These are phyloP conservation scores for Cinclus mexicanus DNA, from an alignment of 2,113 vertebrate genomes.

Conservation along the genomic window DNA sequence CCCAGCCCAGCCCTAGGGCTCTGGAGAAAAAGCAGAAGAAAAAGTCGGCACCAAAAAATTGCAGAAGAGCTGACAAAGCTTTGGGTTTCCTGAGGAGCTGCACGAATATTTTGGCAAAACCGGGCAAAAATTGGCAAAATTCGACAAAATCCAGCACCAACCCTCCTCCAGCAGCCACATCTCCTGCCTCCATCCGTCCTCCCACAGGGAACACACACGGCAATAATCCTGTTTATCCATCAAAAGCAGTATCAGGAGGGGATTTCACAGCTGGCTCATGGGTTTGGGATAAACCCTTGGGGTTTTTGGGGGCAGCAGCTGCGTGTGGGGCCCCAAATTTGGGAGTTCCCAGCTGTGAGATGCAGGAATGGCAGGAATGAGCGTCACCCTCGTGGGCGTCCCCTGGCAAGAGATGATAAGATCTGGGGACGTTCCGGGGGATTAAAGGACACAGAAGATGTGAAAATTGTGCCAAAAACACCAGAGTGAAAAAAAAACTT, in stretches of 20 bases:
- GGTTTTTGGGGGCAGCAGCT: accelerated
- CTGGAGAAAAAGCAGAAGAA: slow-evolving; percentile 40
- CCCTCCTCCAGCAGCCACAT: accelerated
- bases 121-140: accelerated
- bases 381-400: background rate
- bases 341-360: background rate
- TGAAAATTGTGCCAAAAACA: background rate
- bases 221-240: background rate
- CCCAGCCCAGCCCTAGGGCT: background rate
- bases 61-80: background rate
- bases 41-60: background rate
- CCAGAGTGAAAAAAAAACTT: background rate
- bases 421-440: background rate
- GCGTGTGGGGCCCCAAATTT: accelerated
- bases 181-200: background rate
- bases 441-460: accelerated
- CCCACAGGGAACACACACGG: background rate
- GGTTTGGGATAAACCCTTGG: accelerated
- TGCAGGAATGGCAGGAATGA: background rate
- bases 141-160: accelerated
- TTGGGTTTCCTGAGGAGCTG: background rate
- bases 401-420: background rate
- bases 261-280: background rate
- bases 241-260: accelerated
- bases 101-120: accelerated